Base-by-base conservation (phyloP, 1,140 invertebrate species). In the Ridgeia piscesae region DNA sequence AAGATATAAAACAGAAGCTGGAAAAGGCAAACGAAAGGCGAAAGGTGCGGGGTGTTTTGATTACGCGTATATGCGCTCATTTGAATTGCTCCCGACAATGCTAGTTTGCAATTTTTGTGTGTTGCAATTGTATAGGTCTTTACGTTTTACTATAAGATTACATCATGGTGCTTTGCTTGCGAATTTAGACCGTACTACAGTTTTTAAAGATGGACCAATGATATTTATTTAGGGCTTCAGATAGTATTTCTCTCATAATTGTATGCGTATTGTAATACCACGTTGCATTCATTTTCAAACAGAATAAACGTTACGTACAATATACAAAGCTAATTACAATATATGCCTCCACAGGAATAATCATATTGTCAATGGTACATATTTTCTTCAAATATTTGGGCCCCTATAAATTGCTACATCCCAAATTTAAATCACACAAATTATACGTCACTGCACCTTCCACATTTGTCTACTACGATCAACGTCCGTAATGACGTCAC, bases 1-100 rank as follows among this genome's bases (percentile, higher is more conserved):
- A 95, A 48, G 58, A 77, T 77, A 95, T 95, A 89, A 93, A 92
- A 34, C 94, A 94, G 48, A 95, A 95, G 91, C 92, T 95, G 31
- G 94, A 94, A 90, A 94, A 92, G 92, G 95, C 95, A 17, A 94
- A 95, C 91, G 92, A 93, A 91, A 94, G 94, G 50, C 93, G 94
- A 93, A 95, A 94, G 94, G 95, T 95, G 88, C 92, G 94, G 14
- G 58, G 58, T 77, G 58, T 77, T 4, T 21, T 77, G 14, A 77
- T 31, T 0, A 21, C 6, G 58, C 27, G n/a, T n/a, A n/a, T n/a
- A 21, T 77, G 27, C 58, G 58, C 58, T 4, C 27, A 77, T 42
- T 42, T 77, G 17, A 21, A 77, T 77, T 77, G 58, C 8, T 42
- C 4, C 42, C 4, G 27, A 77, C 58, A 77, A 31, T 77, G 58